Conservation (phyloP, 1,140 invertebrate species). For the Aphis craccivora region DNA sequence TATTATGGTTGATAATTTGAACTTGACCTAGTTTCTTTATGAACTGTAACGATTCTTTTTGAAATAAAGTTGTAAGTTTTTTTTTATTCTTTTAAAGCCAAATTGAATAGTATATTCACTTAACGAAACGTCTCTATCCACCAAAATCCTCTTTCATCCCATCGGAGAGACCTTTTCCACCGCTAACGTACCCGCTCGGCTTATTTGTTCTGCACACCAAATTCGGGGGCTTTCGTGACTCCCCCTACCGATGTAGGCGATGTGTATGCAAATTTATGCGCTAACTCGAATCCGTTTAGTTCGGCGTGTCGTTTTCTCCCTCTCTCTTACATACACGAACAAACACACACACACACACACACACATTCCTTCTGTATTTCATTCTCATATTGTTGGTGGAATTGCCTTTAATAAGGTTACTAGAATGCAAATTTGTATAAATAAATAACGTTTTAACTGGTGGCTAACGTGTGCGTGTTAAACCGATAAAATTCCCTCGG, state of each 20-base stretch:
- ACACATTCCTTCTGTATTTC: background rate
- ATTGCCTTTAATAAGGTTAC: slow-evolving; percentile 46
- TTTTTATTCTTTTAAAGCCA: slow-evolving; percentile 10
- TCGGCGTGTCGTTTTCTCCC: background rate
- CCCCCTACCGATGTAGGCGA: background rate
- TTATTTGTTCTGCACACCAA: slow-evolving; percentile 32
- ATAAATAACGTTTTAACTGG: slow-evolving; percentile 55
- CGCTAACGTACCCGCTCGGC: background rate
- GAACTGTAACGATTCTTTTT: slow-evolving; percentile 14
- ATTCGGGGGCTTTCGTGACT: slow-evolving; percentile 32
- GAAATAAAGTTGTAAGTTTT: slow-evolving; percentile 25
- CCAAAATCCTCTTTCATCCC: slow-evolving; percentile 44
- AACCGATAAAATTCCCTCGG: background rate
- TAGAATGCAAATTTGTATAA: slow-evolving; percentile 47
- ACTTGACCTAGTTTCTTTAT: slow-evolving; percentile 3
- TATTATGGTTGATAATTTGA: background rate
- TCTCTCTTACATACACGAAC: background rate
- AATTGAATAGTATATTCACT: slow-evolving; percentile 46
- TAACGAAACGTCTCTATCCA: slow-evolving; percentile 19
- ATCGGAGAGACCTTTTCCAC: slow-evolving; percentile 22
- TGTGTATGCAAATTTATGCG: slow-evolving; percentile 37
- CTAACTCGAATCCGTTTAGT: slow-evolving; percentile 36
- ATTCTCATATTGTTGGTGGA: background rate
- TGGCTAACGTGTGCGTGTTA: slow-evolving; percentile 11
- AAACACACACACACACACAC: background rate